Percentiles rank a stretch among this genome's conserved stretches.
phyloP scores from a whole-genome alignment of 1,140 invertebrate genomes.

The Mylabris phalerata region DNA sequence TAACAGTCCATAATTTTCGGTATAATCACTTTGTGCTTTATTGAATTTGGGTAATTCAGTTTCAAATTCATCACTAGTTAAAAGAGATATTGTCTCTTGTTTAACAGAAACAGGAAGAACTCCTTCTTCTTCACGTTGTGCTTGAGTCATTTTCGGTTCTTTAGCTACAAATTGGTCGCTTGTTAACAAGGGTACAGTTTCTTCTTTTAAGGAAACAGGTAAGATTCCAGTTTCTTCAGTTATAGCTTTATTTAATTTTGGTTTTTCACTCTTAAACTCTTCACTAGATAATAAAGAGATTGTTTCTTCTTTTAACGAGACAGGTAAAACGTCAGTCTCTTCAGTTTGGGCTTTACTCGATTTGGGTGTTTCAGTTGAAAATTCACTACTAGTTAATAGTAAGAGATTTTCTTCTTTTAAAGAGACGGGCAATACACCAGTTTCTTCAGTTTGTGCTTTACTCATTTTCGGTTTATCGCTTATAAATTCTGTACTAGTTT shows the following conservation, averaged over 20 bases:
- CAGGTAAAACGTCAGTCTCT: constrained; percentile 37
- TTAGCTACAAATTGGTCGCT: constrained; percentile 31
- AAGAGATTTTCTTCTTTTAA: constrained; percentile 12
- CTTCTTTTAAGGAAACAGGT: constrained; percentile 30
- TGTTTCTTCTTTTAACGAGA: constrained; percentile 36
- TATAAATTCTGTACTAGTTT: constrained; percentile 11
- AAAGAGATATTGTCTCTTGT: constrained; percentile 34
- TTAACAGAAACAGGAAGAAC: too few species aligned
- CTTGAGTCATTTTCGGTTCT: constrained; percentile 36
- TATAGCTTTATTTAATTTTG: constrained; percentile 42
- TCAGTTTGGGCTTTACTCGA: constrained; percentile 17
- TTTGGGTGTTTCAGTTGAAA: constrained; percentile 37
- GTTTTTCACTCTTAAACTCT: constrained; percentile 29
- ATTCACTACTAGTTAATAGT: neutral
- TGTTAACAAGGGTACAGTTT: constrained; percentile 34
- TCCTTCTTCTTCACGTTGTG: too few species aligned
- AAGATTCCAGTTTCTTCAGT: constrained; percentile 38
- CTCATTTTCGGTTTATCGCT: constrained; percentile 38
- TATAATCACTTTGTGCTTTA: constrained; percentile 40
- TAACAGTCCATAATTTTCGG: constrained; percentile 44
- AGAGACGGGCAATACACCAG: constrained; percentile 36
- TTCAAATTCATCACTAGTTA: constrained; percentile 30
- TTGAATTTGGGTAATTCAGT: constrained; percentile 39
- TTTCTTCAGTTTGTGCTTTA: constrained; percentile 20
- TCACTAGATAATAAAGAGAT: constrained; percentile 32